phyloP scores from a whole-genome alignment of 2,797 vertebrate genomes.

The Spinus olivaceus region DNA sequence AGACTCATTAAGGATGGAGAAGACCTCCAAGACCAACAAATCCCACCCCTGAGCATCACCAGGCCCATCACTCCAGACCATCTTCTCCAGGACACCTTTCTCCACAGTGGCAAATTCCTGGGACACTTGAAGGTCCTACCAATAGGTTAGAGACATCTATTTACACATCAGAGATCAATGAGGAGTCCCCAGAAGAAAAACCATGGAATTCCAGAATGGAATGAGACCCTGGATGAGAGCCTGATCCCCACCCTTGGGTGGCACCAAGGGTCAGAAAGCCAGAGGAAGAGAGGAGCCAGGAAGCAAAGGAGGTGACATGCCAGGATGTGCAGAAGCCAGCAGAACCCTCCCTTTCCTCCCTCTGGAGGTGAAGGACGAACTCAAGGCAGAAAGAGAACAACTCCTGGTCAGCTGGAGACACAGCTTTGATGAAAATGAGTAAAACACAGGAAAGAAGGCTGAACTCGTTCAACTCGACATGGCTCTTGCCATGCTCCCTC shows the following conservation, averaged over 20 bases:
- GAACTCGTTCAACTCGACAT: rapidly evolving
- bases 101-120: neutral
- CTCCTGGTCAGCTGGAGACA: neutral
- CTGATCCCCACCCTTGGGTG: rapidly evolving
- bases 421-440: neutral
- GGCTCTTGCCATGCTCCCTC: rapidly evolving
- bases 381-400: neutral
- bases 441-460: neutral
- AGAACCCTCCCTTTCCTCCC: neutral
- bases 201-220: neutral
- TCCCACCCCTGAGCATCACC: neutral
- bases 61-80: neutral
- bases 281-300: neutral
- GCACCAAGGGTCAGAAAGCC: neutral
- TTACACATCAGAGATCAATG: neutral
- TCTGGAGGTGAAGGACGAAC: neutral
- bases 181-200: neutral
- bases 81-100: neutral
- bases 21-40: neutral
- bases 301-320: neutral
- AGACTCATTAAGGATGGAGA: neutral
- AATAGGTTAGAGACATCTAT: neutral
- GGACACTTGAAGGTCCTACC: neutral
- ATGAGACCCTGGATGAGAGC: neutral
- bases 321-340: neutral